Evolutionary conservation across 2,888 invertebrate species (phyloP).

Genomic region (Epistrophe grossulariae): DNA sequence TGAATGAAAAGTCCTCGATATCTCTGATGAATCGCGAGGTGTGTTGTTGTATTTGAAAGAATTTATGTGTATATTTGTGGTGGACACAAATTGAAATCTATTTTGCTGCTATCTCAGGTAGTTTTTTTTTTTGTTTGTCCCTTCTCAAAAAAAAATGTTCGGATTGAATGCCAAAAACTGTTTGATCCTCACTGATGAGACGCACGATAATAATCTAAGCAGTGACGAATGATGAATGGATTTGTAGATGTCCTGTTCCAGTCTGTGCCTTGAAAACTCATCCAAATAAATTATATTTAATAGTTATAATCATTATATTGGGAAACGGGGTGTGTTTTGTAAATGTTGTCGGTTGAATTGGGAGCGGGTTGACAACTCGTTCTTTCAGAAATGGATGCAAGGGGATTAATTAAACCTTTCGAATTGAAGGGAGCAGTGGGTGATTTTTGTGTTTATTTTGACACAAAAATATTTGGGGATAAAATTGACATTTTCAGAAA

Average conservation of each 20-base stretch:
- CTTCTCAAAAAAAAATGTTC: background rate
- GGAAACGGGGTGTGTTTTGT: conserved; percentile 16
- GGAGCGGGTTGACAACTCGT: background rate
- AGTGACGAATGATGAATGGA: conserved; percentile 57
- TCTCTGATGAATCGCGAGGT: background rate
- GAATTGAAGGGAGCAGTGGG: background rate
- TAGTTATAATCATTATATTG: conserved; percentile 40
- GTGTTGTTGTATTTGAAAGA: background rate
- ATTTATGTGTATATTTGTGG: conserved; percentile 22
- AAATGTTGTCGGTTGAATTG: background rate
- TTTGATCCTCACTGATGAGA: background rate
- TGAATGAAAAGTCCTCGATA: conserved; percentile 42
- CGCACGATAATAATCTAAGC: conserved; percentile 16
- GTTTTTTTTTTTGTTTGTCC: too few species aligned
- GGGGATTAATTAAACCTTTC: conserved; percentile 29
- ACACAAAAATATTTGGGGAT: background rate
- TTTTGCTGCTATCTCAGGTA: background rate
- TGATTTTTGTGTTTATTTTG: background rate
- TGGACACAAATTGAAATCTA: background rate
- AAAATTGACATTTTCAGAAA: background rate
- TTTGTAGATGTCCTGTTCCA: conserved; percentile 26
- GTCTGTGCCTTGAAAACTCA: conserved; percentile 46
- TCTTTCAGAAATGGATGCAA: conserved; percentile 1
- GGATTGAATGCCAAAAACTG: conserved; percentile 41
- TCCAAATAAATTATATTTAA: conserved; percentile 60